phyloP scores from a whole-genome alignment of 2,888 invertebrate species.

The Drosophila suboccidentalis region DNA sequence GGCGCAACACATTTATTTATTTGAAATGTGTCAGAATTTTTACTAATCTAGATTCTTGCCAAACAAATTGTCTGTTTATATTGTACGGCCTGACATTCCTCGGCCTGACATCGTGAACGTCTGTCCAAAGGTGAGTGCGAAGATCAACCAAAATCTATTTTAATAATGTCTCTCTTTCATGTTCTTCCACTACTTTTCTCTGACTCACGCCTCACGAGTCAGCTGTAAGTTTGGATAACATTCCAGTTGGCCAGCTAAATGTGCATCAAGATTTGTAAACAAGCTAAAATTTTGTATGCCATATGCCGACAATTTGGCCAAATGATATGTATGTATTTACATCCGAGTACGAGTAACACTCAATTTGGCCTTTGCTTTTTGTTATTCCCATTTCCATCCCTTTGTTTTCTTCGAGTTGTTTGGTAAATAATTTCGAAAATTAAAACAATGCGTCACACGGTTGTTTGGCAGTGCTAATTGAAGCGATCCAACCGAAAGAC shows the following conservation, averaged over 20 bases:
- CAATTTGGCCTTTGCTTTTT: conserved; percentile 31
- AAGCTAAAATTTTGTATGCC: conserved; percentile 48
- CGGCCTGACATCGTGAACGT: conserved; percentile 14
- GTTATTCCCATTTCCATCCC: conserved; percentile 24
- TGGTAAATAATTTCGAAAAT: conserved; percentile 71
- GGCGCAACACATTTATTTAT: conserved; percentile 55
- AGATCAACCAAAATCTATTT: conserved; percentile 57
- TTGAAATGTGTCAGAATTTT: conserved; percentile 43
- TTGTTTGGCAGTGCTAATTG: conserved; percentile 64
- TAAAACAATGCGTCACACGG: conserved; percentile 73
- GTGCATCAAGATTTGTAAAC: conserved; percentile 58
- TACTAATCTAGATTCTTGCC: conserved; percentile 53
- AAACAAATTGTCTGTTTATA: conserved; percentile 49
- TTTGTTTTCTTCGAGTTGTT: conserved; percentile 28
- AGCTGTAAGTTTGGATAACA: conserved; percentile 49
- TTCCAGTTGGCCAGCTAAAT: conserved; percentile 42
- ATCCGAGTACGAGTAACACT: conserved; percentile 51
- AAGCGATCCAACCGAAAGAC: conserved; percentile 55
- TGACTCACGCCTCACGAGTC: conserved; percentile 20
- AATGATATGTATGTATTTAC: conserved; percentile 59
- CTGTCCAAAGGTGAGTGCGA: conserved; percentile 52
- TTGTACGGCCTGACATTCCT: conserved; percentile 45
- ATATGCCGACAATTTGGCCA: conserved; percentile 56
- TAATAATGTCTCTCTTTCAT: conserved; percentile 11
- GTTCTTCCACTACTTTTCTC: not conserved